Base-by-base conservation (phyloP, 2,113 vertebrate species). In the Pluvianellus socialis region DNA sequence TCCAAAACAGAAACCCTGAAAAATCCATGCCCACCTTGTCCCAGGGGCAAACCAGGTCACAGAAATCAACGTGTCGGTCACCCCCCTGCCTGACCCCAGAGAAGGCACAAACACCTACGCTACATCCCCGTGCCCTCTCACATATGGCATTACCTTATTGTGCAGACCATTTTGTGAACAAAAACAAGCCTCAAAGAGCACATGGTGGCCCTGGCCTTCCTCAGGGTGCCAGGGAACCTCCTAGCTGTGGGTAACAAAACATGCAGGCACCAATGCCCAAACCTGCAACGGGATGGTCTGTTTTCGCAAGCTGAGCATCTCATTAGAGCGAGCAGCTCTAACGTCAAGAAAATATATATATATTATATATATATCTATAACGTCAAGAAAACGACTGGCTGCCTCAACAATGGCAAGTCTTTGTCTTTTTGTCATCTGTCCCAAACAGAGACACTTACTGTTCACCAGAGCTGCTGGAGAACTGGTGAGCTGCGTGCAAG, bases 101-200 rank as follows among this genome's bases (percentile, higher is more conserved):
- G 27, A 55, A 72, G 16, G 4, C 23, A 16, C 65, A 58, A 67
- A 50, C 8, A 33, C 13, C 26, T 20, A 16, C 1, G 0, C 14
- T 27, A 19, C 16, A 90, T 38, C 56, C n/a, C 74, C 2, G 0
- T 12, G 26, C 27, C 40, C 55, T 70, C 55, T 50, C 58, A 7
- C 4, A 0, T 4, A 7, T 9, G 10, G 8, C 3, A 4, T 38
- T 42, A 8, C 28, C 33, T 73, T 47, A 27, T 6, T 44, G 23
- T n/a, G 59, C 45, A 47, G 35, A 33, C 3, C 21, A 14, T 30
- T 44, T 40, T 50, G 61, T 40, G 42, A 74, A 49, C 3, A 21
- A 66, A 49, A 35, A 3, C 27, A 52, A 85, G 70, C 2, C 4
- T 1, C 55, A 52, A 40, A 72, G 67, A 45, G 24, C 23, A 72